Conservation (phyloP, 2,797 vertebrate genomes). For the Syncerus caffer region DNA sequence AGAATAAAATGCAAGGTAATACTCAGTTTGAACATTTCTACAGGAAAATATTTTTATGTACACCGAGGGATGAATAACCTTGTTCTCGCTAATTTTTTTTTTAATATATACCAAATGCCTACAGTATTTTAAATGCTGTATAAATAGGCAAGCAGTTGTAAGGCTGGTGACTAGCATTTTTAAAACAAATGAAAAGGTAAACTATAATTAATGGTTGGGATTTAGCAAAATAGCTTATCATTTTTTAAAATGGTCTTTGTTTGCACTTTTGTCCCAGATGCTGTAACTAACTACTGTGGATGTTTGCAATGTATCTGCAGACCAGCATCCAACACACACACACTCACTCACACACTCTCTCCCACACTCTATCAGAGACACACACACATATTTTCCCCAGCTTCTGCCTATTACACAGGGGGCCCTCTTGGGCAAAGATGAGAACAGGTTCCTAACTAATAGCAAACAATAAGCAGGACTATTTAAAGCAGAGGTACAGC, state of each 20-base stretch:
- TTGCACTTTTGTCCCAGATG: not conserved
- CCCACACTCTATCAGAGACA: not conserved
- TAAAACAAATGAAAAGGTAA: conserved; percentile 30
- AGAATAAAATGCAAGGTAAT: conserved; percentile 55
- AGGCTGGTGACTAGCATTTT: not conserved
- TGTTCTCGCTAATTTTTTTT: not conserved
- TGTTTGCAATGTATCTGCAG: not conserved
- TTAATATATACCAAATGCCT: not conserved
- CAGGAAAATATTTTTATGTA: not conserved
- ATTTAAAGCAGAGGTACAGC: not conserved
- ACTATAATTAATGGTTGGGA: not conserved
- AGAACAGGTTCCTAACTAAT: not conserved
- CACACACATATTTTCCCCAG: not conserved
- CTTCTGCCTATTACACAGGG: conserved; percentile 35
- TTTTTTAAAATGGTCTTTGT: not conserved
- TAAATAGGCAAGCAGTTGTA: not conserved
- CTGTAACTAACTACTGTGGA: not conserved
- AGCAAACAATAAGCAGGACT: conserved; percentile 8
- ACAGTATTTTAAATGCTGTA: conserved; percentile 7
- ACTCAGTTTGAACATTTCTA: conserved; percentile 25
- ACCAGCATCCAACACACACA: not conserved
- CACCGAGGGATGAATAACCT: not conserved
- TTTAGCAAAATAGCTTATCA: conserved; percentile 1
- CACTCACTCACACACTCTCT: too few species aligned
- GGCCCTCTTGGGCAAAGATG: conserved; percentile 24